Conservation (phyloP, 2,888 invertebrate species). For the Rhagonycha fulva region DNA sequence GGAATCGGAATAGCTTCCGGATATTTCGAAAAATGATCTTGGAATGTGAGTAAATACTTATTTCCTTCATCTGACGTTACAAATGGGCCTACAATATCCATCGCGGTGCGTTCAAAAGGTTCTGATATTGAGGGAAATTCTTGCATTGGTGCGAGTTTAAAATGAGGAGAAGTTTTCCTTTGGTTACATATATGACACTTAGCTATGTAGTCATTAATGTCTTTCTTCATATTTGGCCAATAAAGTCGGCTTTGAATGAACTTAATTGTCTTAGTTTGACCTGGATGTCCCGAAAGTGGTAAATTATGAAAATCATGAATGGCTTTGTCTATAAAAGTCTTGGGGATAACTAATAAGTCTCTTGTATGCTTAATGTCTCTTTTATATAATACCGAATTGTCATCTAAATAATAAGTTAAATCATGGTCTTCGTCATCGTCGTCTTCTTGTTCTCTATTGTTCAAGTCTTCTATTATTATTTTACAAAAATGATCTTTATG, state of each 20-base stretch:
- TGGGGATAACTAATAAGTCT: slow-evolving; percentile 25
- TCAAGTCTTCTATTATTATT: too few relatives aligned
- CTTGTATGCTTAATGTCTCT: neutral
- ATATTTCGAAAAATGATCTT: slow-evolving; percentile 39
- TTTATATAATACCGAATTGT: slow-evolving; percentile 22
- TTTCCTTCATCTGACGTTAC: slow-evolving; percentile 32
- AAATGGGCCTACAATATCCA: slow-evolving; percentile 43
- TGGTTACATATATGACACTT: slow-evolving; percentile 39
- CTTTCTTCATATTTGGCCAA: slow-evolving; percentile 36
- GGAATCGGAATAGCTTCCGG: slow-evolving; percentile 40
- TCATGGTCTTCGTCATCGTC: neutral
- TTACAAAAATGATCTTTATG: too few relatives aligned
- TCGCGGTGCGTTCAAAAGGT: slow-evolving; percentile 34
- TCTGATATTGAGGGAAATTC: slow-evolving; percentile 24
- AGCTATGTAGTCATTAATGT: slow-evolving; percentile 35
- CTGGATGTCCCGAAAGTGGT: slow-evolving; percentile 38
- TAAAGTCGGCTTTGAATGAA: slow-evolving; percentile 33
- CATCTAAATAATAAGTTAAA: slow-evolving; percentile 11
- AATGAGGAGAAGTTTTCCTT: slow-evolving; percentile 35
- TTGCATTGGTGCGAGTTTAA: slow-evolving; percentile 32
- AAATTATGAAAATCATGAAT: slow-evolving; percentile 34
- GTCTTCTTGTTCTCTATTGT: too few relatives aligned
- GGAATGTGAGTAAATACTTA: slow-evolving; percentile 39
- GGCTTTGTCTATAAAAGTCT: slow-evolving; percentile 6
- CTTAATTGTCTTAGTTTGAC: slow-evolving; percentile 36